Conservation (phyloP, 2,797 vertebrate genomes). For the Anabas testudineus region DNA sequence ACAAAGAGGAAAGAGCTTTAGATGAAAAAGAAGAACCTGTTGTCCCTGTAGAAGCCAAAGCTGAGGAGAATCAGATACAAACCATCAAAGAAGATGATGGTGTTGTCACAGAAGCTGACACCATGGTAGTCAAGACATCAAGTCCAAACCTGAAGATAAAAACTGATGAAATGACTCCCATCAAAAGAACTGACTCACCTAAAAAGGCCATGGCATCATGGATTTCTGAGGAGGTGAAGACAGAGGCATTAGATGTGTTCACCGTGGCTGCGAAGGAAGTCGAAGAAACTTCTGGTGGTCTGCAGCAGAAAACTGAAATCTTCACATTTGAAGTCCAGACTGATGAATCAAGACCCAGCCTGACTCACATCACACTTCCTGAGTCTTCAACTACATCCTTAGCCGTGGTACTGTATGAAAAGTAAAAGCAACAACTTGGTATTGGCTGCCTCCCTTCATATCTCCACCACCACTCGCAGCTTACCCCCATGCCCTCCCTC, state of each 20-base stretch:
- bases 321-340: conserved; percentile 84
- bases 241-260: conserved; percentile 36
- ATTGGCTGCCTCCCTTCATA: conserved; percentile 58
- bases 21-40: conserved; percentile 29
- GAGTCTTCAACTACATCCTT: conserved; percentile 85
- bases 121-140: conserved; percentile 8
- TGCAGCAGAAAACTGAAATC: conserved; percentile 79
- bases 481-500: conserved; percentile 49
- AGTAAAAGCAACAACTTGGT: conserved; percentile 37
- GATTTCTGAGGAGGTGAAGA: conserved; percentile 71
- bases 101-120: conserved; percentile 12
- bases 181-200: conserved; percentile 67
- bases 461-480: conserved; percentile 40
- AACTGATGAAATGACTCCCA: conserved; percentile 45
- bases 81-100: conserved; percentile 23
- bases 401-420: conserved; percentile 91
- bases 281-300: conserved; percentile 53
- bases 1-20: conserved; percentile 3
- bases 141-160: conserved; percentile 61
- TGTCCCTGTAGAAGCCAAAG: conserved; percentile 18
- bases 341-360: conserved; percentile 77
- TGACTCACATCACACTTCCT: conserved; percentile 83
- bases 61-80: conserved; percentile 29
- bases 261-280: conserved; percentile 33
- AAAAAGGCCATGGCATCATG: conserved; percentile 80